Conservation (phyloP, 30 jellyfish, hydroid and myxozoan genomes). For the Hydractinia symbiolongicarpus region DNA sequence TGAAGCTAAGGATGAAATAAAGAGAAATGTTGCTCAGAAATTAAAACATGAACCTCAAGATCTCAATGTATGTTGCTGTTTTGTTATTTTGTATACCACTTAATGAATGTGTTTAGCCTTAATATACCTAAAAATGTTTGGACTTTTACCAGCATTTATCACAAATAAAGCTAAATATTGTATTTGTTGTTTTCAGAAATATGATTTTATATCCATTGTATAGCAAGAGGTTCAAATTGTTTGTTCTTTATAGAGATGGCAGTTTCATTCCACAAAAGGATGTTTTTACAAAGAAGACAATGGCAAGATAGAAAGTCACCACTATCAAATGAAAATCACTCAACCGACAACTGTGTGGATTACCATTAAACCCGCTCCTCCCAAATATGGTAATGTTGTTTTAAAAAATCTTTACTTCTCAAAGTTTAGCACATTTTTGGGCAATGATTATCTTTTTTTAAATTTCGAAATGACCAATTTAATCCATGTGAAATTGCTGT, state of each 20-base stretch:
- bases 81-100: background rate
- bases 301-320: conserved; percentile 69
- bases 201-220: background rate
- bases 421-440: background rate
- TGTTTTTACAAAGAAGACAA: conserved; percentile 65
- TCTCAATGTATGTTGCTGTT: conserved; percentile 41
- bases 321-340: conserved; percentile 48
- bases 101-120: too few relatives aligned
- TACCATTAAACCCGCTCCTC: conserved; percentile 60
- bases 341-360: conserved; percentile 68
- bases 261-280: conserved; percentile 57
- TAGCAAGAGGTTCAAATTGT: background rate
- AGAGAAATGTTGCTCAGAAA: background rate
- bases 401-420: background rate
- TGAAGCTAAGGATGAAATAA: conserved; percentile 26
- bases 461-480: background rate
- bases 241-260: conserved; percentile 46
- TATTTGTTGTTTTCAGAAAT: too few relatives aligned
- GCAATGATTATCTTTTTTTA: background rate
- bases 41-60: conserved; percentile 57
- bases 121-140: too few relatives aligned
- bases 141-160: too few relatives aligned
- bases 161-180: too few relatives aligned
- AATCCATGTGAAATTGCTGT: too few relatives aligned
- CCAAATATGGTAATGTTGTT: conserved; percentile 66